phyloP scores from a whole-genome alignment of 2,888 invertebrate species.

The Crossocerus cetratus region DNA sequence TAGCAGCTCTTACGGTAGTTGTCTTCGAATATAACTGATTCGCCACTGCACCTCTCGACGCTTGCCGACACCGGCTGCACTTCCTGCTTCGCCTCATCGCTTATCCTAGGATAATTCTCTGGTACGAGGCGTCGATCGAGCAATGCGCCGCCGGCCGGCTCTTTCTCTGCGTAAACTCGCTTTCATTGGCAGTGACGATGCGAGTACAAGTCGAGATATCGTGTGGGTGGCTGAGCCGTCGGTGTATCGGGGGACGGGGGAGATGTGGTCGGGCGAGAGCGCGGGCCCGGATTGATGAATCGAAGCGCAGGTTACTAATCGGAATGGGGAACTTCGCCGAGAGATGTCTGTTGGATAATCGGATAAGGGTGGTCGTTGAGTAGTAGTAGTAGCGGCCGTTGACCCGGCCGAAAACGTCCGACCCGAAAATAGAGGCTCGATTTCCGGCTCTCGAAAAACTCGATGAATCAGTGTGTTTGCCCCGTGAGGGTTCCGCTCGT shows the following conservation, averaged over 20 bases:
- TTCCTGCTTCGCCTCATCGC: no score
- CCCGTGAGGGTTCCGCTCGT: background rate
- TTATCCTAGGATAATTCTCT: no score
- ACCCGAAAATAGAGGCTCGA: conserved; percentile 45
- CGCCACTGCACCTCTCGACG: background rate
- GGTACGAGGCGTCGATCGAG: no score
- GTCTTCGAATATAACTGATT: conserved; percentile 24
- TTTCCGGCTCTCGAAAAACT: conserved; percentile 45
- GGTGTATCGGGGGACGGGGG: conserved; percentile 9
- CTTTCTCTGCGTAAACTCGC: conserved; percentile 44
- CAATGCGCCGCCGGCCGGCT: no score
- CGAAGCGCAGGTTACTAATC: conserved; percentile 44
- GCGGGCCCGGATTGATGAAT: conserved; percentile 31
- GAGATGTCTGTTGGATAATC: background rate
- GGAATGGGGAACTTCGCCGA: conserved; percentile 51
- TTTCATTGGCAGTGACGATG: conserved; percentile 37
- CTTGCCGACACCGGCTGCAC: no score
- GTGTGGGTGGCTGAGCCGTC: conserved; percentile 9
- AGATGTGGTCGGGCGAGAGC: conserved; percentile 37
- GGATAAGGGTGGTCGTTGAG: no score
- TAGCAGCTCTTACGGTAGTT: conserved; percentile 34
- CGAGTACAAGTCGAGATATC: conserved; percentile 42
- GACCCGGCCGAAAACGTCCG: conserved; percentile 12
- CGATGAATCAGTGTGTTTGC: conserved; percentile 39
- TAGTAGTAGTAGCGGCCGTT: conserved; percentile 30